A percentile compares a stretch with the other conserved stretches of the same genome.
Evolutionary conservation across 2,888 invertebrate species (phyloP).

Genomic region (Heteromurus nitidus): DNA sequence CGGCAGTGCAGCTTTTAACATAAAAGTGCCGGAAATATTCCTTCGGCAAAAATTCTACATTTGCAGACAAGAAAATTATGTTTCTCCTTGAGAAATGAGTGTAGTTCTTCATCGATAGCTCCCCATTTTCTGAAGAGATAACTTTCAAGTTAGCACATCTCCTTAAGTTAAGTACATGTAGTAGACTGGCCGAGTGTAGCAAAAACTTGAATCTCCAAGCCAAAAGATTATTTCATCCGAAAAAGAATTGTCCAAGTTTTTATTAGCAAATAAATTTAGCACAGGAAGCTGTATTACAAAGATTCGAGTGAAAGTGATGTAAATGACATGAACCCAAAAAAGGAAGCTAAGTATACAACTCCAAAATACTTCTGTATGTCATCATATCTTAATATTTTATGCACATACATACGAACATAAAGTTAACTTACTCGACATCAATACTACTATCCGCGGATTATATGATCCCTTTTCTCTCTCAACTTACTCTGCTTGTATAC

Average conservation of each 20-base stretch:
- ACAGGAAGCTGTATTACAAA: constrained; percentile 58
- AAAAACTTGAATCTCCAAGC: constrained; percentile 45
- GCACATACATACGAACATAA: constrained; percentile 17
- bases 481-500: background rate
- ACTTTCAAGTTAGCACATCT: constrained; percentile 40
- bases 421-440: too few species aligned
- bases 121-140: constrained; percentile 52
- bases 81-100: constrained; percentile 52
- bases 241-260: constrained; percentile 62
- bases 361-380: constrained; percentile 17
- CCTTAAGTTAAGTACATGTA: constrained; percentile 11
- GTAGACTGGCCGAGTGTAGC: constrained; percentile 13
- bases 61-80: constrained; percentile 54
- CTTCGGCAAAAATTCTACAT: constrained; percentile 2
- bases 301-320: constrained; percentile 60
- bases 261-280: constrained; percentile 63
- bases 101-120: constrained; percentile 41
- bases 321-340: constrained; percentile 54
- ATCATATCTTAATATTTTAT: constrained; percentile 34
- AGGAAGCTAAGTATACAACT: constrained; percentile 14
- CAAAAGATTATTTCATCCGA: constrained; percentile 52
- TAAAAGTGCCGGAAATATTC: constrained; percentile 14
- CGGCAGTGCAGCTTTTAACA: background rate
- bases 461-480: too few species aligned
- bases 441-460: too few species aligned